Base-by-base conservation (phyloP, 2,113 vertebrate species). In the Carlito syrichta region DNA sequence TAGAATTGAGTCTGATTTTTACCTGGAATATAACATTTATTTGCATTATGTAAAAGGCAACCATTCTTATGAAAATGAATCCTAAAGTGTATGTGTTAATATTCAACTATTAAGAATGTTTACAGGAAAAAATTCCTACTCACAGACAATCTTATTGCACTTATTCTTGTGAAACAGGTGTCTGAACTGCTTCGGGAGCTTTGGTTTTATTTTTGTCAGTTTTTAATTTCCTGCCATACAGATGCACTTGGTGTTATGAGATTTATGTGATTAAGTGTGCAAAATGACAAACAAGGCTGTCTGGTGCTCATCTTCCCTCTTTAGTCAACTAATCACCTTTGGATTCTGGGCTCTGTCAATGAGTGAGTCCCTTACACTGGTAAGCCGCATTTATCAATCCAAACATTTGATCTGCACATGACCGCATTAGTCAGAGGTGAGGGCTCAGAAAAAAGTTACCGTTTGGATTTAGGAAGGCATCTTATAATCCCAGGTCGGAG, bases 301-400 rank as follows among this genome's bases (percentile, higher is more conserved):
- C 98, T 98, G 98, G 96, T 94, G 97, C 97, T 98, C 98, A 98
- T 99, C 98, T 98, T 98, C 99, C 98, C 98, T 99, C 98, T 98
- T 99, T 98, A 99, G 99, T 96, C 98, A 98, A 98, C 98, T 99
- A 99, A 99, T 99, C 99, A 99, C 99, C 99, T 99, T 98, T 98
- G 99, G 98, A 98, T 98, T 98, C 98, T 98, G 98, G 98, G 98
- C 98, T 98, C 98, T 98, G 98, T 95, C 98, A 91, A 91, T 96
- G 98, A 98, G 97, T 90, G 94, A 98, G 97, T 97, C 78, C 98
- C 96, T 97, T 98, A 97, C 96, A 97, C 97, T 3, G 19, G 93
- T 99, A 99, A 99, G 99, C 98, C 97, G 95, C 98, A 97, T 98
- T 99, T 99, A 99, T 98, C 99, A 98, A 98, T 98, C 97, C 99